Conservation (phyloP, 2,797 vertebrate genomes). For the Caiman crocodilus region DNA sequence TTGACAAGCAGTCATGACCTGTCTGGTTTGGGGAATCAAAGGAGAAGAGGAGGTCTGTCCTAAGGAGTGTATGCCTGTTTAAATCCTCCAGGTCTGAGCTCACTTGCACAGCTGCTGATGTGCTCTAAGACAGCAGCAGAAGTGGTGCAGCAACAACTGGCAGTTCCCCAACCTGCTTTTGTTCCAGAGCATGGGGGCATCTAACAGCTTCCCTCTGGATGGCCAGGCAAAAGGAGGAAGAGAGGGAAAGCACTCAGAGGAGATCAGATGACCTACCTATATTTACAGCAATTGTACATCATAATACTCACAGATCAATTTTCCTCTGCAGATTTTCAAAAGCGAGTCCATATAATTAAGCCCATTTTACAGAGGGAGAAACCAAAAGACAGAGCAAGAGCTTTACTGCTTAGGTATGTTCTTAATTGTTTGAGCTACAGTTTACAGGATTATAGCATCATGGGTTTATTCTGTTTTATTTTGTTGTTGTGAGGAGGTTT, state of each 20-base stretch:
- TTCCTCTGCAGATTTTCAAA: not conserved
- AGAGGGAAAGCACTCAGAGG: too few species aligned
- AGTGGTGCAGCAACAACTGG: not conserved
- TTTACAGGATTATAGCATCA: not conserved
- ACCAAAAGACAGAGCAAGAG: not conserved
- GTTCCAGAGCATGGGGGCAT: not conserved
- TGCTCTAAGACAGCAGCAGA: not conserved
- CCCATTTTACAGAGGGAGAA: not conserved
- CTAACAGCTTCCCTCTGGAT: not conserved
- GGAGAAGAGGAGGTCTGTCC: not conserved
- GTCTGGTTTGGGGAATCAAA: not conserved
- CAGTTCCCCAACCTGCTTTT: not conserved
- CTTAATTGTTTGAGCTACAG: not conserved
- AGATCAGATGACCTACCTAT: too few species aligned
- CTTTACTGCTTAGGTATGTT: rapidly evolving
- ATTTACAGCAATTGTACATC: too few species aligned
- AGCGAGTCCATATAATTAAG: not conserved
- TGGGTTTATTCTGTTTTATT: not conserved
- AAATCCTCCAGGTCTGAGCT: not conserved
- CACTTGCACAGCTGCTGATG: not conserved
- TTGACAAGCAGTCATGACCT: too few species aligned
- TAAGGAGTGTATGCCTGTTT: not conserved
- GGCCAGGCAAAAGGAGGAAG: not conserved
- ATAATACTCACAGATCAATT: not conserved
- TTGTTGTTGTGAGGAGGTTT: not conserved